Conservation (phyloP, 2,888 invertebrate genomes). For the Merodon equestris region DNA sequence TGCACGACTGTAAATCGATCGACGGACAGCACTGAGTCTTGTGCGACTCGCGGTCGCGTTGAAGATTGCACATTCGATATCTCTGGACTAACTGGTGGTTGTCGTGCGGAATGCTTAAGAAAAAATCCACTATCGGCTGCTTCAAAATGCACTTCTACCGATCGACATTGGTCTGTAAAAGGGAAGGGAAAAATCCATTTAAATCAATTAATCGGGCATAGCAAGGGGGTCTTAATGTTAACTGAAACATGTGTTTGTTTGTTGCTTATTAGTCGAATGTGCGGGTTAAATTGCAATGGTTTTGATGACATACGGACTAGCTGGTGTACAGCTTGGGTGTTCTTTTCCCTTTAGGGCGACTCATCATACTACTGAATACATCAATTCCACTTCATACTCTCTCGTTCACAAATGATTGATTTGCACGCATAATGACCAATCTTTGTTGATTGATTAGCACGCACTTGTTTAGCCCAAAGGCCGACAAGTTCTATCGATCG, state of each 20-base stretch:
- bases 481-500: too few relatives aligned
- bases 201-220: conserved; percentile 37
- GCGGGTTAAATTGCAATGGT: too few relatives aligned
- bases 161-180: conserved; percentile 84
- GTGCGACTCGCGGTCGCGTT: conserved; percentile 72
- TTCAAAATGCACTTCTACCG: conserved; percentile 94
- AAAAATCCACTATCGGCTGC: conserved; percentile 95
- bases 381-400: too few relatives aligned
- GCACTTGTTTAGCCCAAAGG: too few relatives aligned
- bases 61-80: conserved; percentile 74
- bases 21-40: conserved; percentile 87
- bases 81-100: conserved; percentile 81
- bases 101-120: conserved; percentile 89
- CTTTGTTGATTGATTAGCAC: too few relatives aligned
- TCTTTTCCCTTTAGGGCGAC: too few relatives aligned
- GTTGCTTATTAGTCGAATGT: too few relatives aligned
- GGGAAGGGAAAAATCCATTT: conserved; percentile 32
- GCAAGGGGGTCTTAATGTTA: background rate
- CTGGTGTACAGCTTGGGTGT: too few relatives aligned
- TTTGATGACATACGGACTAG: too few relatives aligned
- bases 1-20: conserved; percentile 95
- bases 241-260: conserved; percentile 7
- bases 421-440: too few relatives aligned
- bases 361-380: too few relatives aligned
- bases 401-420: too few relatives aligned